Conservation (phyloP, 2,797 vertebrate species). For the Botia kubotai region DNA sequence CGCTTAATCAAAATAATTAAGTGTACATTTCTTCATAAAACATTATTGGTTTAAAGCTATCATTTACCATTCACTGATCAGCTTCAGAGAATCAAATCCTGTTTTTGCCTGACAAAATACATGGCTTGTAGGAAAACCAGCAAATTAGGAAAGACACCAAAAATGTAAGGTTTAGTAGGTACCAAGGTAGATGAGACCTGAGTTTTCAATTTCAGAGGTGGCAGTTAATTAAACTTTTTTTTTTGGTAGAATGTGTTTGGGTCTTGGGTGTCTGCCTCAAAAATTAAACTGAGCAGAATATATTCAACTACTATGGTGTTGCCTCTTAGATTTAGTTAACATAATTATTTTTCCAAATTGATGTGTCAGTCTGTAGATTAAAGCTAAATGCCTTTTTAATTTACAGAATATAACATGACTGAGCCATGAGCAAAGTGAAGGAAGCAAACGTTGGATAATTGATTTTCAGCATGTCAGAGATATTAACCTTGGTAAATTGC, state of each 20-base stretch:
- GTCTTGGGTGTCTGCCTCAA: background rate
- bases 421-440: background rate
- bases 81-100: no score
- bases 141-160: background rate
- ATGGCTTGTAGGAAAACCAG: background rate
- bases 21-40: no score
- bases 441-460: background rate
- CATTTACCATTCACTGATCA: no score
- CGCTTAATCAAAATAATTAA: no score
- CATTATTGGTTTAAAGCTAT: no score
- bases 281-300: constrained; percentile 9
- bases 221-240: constrained; percentile 34
- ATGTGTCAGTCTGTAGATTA: background rate
- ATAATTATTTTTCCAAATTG: background rate
- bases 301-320: background rate
- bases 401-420: background rate
- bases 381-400: background rate
- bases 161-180: background rate
- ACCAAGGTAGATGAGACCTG: constrained; percentile 40
- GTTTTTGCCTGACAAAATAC: no score
- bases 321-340: background rate
- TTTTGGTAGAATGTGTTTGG: constrained; percentile 2
- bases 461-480: background rate
- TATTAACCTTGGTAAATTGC: background rate
- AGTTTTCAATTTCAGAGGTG: constrained; percentile 40